phyloP scores from a whole-genome alignment of 2,113 vertebrate species.

The Dissostichus mawsoni region DNA sequence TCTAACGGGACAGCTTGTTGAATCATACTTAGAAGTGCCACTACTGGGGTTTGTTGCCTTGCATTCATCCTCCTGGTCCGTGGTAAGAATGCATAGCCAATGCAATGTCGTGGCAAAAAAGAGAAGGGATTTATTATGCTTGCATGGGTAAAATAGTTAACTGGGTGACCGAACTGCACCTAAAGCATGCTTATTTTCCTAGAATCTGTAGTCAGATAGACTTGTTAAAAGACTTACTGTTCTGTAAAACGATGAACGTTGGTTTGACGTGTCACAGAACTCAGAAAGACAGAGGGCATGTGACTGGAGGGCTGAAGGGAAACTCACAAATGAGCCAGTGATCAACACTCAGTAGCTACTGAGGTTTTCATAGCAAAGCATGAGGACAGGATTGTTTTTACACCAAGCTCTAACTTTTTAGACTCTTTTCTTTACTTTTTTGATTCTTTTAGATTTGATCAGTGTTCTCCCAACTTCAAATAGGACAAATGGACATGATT shows the following conservation, averaged over 20 bases:
- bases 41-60: conserved; percentile 80
- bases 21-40: conserved; percentile 71
- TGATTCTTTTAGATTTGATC: conserved; percentile 67
- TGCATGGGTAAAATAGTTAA: conserved; percentile 89
- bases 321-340: conserved; percentile 56
- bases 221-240: conserved; percentile 82
- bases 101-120: conserved; percentile 75
- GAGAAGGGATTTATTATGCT: conserved; percentile 84
- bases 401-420: conserved; percentile 73
- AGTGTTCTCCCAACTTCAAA: conserved; percentile 71
- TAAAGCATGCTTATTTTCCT: conserved; percentile 89
- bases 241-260: conserved; percentile 77
- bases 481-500: conserved; percentile 52
- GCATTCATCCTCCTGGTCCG: conserved; percentile 73
- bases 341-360: conserved; percentile 63
- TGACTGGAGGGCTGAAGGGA: conserved; percentile 57
- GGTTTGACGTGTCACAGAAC: conserved; percentile 79
- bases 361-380: conserved; percentile 73
- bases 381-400: conserved; percentile 68
- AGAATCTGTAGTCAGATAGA: conserved; percentile 86
- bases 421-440: conserved; percentile 42
- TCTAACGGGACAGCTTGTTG: conserved; percentile 75
- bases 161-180: conserved; percentile 84
- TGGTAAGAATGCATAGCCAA: conserved; percentile 77
- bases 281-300: conserved; percentile 67